Evolutionary conservation across 92 coral and sea anemone genomes (phyloP), one percentile per base, ranked within the genome.

Genomic region (Umimayanthus kanabou): DNA sequence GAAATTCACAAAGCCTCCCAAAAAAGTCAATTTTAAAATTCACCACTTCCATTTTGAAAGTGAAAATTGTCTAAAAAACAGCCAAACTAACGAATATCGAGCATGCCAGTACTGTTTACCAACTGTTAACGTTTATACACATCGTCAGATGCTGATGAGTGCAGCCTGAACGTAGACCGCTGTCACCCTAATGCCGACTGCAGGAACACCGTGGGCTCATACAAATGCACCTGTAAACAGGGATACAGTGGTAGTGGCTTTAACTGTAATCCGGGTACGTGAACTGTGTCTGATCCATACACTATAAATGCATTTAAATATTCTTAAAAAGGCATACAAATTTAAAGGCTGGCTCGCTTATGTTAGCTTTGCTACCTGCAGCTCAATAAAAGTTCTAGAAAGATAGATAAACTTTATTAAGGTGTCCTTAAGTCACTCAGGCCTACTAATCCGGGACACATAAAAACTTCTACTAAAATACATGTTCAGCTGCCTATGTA

Each of bases 171-270:
- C 50, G 82, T 86, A 18, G 66, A 90, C 66, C 77, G 94, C 76
- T 93, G 96, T 64, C 89, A 88, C 37, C 9, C 84, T 40, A 82
- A 88, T 43, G 96, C 94, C 8, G 88, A 90, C 20, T 94, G 96
- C 83, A 69, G 80, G n/a, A 94, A 94, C 49, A 94, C 93, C 58
- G 88, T 76, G 79, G 94, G 94, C 79, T 92, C 96, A 49, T 94
- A 90, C 89, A 58, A 23, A 18, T 88, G 93, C 76, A 77, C 82
- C 28, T 88, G 93, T 25, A 47, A 15, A 61, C 86, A 71, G 42
- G 89, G 92, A 23, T 91, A 83, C 71, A 73, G 43, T 53, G 92
- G 92, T 16, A 84, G 85, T 29, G 92, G 92, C 13, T 79, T 69
- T 28, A 85, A 57, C 84, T 91, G 94, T 53, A 67, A 66, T 6